Evolutionary conservation across 2,113 vertebrate genomes (phyloP).

Genomic region (Amphiprion ocellaris): DNA sequence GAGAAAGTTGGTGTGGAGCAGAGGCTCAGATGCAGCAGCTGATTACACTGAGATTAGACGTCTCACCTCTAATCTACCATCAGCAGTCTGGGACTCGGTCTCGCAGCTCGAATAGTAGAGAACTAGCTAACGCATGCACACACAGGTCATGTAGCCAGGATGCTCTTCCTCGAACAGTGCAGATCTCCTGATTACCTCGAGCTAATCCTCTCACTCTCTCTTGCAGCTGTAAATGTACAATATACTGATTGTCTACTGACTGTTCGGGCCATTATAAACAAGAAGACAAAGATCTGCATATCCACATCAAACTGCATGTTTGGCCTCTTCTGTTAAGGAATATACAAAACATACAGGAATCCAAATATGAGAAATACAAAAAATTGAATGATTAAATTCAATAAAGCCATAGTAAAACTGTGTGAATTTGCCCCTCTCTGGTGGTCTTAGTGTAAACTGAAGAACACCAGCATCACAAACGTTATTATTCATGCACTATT

Average conservation of each 20-base stretch:
- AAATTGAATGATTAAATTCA: not conserved
- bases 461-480: not conserved
- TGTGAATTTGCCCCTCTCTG: not conserved
- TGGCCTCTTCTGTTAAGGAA: not conserved
- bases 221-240: constrained; percentile 34
- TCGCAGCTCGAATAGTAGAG: constrained; percentile 60
- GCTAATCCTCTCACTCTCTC: constrained; percentile 56
- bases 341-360: not conserved
- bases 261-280: constrained; percentile 23
- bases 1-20: constrained; percentile 60
- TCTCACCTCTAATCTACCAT: constrained; percentile 81
- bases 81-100: constrained; percentile 70
- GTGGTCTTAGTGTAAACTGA: not conserved
- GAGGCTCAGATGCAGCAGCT: constrained; percentile 76
- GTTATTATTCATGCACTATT: not conserved
- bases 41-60: constrained; percentile 78
- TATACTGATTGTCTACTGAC: constrained; percentile 33
- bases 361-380: not conserved
- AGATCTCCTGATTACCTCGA: constrained; percentile 66
- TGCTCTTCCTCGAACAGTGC: constrained; percentile 60
- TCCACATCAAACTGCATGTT: not conserved
- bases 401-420: not conserved
- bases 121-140: constrained; percentile 27
- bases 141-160: constrained; percentile 58
- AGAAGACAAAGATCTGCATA: constrained; percentile 4